A percentile compares a stretch with the other conserved stretches of the same genome.
phyloP scores from a whole-genome alignment of 2,797 vertebrate species.

The Geranospiza caerulescens region DNA sequence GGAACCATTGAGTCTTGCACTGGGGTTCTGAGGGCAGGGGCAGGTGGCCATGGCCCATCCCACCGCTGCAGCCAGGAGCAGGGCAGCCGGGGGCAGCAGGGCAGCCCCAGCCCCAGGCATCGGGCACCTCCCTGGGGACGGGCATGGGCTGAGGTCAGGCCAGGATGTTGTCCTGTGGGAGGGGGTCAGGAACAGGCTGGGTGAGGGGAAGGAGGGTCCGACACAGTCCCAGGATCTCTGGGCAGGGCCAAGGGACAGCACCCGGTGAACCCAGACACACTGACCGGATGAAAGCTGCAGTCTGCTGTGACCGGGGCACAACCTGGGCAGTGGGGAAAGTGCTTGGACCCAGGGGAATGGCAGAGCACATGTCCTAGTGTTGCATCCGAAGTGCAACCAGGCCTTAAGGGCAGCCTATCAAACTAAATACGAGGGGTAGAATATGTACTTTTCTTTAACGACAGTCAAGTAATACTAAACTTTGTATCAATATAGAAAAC shows the following conservation, averaged over 20 bases:
- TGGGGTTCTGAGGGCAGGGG: neutral
- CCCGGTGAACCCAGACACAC: neutral
- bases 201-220: neutral
- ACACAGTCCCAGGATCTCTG: neutral
- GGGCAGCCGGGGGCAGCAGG: neutral
- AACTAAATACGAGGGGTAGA: neutral
- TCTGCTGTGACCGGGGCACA: no score
- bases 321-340: rapidly evolving
- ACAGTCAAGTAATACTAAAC: neutral
- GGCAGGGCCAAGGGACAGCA: neutral
- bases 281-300: neutral
- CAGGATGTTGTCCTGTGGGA: neutral
- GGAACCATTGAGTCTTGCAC: neutral
- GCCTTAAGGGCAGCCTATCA: neutral
- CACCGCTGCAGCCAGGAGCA: neutral
- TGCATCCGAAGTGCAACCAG: neutral
- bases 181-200: neutral
- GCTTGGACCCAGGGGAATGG: no score
- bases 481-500: neutral
- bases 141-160: rapidly evolving
- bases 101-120: rapidly evolving
- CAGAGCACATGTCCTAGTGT: neutral
- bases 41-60: neutral
- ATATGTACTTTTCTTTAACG: neutral
- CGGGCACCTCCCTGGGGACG: neutral